Base-by-base conservation (phyloP, 2,113 vertebrate species). In the Seriola dumerili region DNA sequence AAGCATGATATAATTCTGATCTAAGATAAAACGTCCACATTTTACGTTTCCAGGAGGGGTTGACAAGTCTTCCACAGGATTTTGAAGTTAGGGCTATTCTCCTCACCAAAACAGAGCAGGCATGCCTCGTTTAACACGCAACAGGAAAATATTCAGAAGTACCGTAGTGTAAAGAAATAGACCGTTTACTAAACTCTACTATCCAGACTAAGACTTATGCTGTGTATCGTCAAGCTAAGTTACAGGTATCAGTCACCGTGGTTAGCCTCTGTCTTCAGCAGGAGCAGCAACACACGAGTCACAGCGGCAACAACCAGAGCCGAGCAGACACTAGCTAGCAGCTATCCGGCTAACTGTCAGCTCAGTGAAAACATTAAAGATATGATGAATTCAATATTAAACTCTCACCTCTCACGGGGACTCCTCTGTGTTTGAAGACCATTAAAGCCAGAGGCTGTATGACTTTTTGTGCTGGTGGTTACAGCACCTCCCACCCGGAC, bases 371-470 rank as follows among this genome's bases (percentile, higher is more conserved):
- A 61, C 7, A 29, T 8, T 0, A 14, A 6, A 23, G 0, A 58
- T 1, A 5, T 21, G 0, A 32, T 57, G 7, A 58, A n/a, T 36
- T 14, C 57, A 71, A 55, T 61, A 40, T 21, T 17, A 0, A 32
- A 16, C 2, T 46, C 92, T 90, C 23, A 93, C 92, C 92, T 86
- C 29, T 62, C 13, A 17, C 32, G 44, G 4, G 6, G 0, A 4
- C 9, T 82, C 62, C 25, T 75, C 36, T 42, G 8, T 14, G 2
- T 0, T 54, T 38, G 8, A 36, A 38, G 11, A 90, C 0, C 86
- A 91, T 88, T 34, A 79, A 89, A 34, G 61, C 29, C 67, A 50
- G 14, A 9, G 12, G 2, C 3, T 5, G 42, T 17, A 67, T 14
- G 19, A 14, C 12, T 25, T 63, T 52, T 67, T 13, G 52, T 67